Conservation (phyloP, 1,140 invertebrate species). For the Drosophila tani region DNA sequence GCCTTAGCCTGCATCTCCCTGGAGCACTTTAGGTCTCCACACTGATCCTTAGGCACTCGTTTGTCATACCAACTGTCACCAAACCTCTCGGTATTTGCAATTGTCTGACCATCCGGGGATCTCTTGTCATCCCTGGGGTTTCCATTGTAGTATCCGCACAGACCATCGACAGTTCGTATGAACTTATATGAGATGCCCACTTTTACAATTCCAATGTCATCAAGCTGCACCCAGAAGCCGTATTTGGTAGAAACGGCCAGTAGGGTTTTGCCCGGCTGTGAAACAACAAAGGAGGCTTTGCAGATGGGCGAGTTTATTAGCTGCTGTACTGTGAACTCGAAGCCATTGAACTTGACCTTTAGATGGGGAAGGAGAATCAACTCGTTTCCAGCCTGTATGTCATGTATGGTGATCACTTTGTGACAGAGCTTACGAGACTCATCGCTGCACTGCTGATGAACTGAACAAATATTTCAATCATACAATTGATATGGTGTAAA, state of each 20-base stretch:
- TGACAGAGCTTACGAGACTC: constrained; percentile 86
- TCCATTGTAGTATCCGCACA: constrained; percentile 92
- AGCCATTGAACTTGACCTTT: constrained; percentile 89
- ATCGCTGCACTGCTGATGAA: constrained; percentile 76
- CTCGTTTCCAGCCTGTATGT: constrained; percentile 66
- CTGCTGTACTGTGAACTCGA: constrained; percentile 88
- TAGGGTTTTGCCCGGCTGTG: constrained; percentile 88
- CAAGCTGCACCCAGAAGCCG: constrained; percentile 90
- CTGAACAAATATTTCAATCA: constrained; percentile 20
- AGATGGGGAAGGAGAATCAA: constrained; percentile 86
- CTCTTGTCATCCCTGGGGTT: constrained; percentile 88
- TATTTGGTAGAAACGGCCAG: constrained; percentile 89
- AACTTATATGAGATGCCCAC: constrained; percentile 89
- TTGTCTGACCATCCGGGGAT: constrained; percentile 88
- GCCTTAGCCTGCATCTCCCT: constrained; percentile 87
- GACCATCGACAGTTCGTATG: constrained; percentile 88
- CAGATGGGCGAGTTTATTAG: constrained; percentile 87
- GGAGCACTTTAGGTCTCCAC: constrained; percentile 87
- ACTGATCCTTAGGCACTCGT: constrained; percentile 86
- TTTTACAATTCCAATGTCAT: constrained; percentile 89
- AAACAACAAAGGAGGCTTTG: constrained; percentile 89
- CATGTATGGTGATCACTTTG: constrained; percentile 86
- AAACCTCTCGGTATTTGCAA: constrained; percentile 89
- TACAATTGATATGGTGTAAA: neutral
- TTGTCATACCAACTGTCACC: constrained; percentile 90